Base-by-base conservation (phyloP, 2,797 vertebrate genomes). In the Myripristis murdjan region DNA sequence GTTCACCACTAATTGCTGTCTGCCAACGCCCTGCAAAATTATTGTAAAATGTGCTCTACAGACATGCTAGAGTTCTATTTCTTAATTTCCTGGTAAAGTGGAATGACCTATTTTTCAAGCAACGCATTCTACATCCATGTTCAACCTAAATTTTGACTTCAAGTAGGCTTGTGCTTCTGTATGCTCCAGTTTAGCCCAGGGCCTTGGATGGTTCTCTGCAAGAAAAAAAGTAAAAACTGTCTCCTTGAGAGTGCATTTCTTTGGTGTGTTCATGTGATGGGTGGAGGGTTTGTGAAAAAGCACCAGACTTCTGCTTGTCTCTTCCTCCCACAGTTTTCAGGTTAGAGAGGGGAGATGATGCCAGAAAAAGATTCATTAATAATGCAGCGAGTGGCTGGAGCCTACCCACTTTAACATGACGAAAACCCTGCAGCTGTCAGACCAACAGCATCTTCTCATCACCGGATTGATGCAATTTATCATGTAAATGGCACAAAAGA, bases 351-450 rank as follows among this genome's bases (percentile, higher is more conserved):
- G 55, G 64, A 83, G 70, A 89, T 87, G 85, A 82, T 81, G 84
- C 86, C 89, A 89, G 87, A 91, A 94, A 93, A 91, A 86, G 83
- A 89, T 61, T 87, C 80, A 93, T 94, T 90, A 94, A 95, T 94
- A 93, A 94, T 94, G 90, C 90, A 93, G 85, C 6, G 71, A 80
- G 74, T 87, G 85, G 87, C 82, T 93, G 86, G 82, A 90, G 88
- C 87, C 72, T 89, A 83, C 86, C 74, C 79, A 86, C 91, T 92
- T 90, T 79, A 87, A 82, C 70, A 55, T 84, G 82, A 77, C 23
- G 76, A 77, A 83, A 85, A 56, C 22, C 58, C 59, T 31, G 53
- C 44, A 72, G 70, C 75, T 85, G 82, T 86, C 78, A 55, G 55
- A 79, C 51, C 61, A 66, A 82, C 54, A 64, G 65, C 79, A 44